A percentile compares a stretch with the other conserved stretches of the same genome.
Evolutionary conservation across 2,113 vertebrate species (phyloP).

Genomic region (Hydrochoerus hydrochaeris): DNA sequence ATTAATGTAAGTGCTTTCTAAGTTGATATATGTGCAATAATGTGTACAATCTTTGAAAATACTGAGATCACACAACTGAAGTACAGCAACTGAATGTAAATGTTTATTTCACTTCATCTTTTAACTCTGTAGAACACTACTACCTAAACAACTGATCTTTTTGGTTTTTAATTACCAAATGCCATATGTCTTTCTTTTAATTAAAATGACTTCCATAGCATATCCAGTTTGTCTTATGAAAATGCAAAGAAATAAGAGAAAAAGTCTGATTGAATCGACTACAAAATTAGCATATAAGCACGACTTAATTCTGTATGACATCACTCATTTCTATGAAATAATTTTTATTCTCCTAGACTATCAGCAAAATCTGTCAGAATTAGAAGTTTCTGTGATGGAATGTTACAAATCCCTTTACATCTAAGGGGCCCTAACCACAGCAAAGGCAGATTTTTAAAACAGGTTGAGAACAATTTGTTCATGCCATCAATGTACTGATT

Average conservation of each 20-base stretch:
- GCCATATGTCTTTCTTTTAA: slow-evolving; percentile 61
- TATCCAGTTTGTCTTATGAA: slow-evolving; percentile 59
- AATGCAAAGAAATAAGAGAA: slow-evolving; percentile 40
- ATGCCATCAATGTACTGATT: not conserved
- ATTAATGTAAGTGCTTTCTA: slow-evolving; percentile 63
- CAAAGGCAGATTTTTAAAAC: slow-evolving; percentile 75
- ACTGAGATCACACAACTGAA: slow-evolving; percentile 24
- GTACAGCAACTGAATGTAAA: slow-evolving; percentile 62
- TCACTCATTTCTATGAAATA: slow-evolving; percentile 29
- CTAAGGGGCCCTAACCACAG: slow-evolving; percentile 60
- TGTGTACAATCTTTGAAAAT: slow-evolving; percentile 51
- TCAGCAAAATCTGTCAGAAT: slow-evolving; percentile 51
- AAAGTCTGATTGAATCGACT: slow-evolving; percentile 54
- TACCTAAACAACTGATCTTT: slow-evolving; percentile 54
- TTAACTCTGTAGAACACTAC: slow-evolving; percentile 43
- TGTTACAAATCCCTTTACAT: slow-evolving; percentile 65
- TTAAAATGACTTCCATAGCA: slow-evolving; percentile 72
- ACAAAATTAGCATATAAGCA: slow-evolving; percentile 69
- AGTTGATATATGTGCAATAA: slow-evolving; percentile 48
- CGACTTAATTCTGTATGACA: slow-evolving; percentile 59
- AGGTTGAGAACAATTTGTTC: slow-evolving; percentile 60
- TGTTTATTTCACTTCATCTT: slow-evolving; percentile 40
- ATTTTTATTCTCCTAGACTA: slow-evolving; percentile 21
- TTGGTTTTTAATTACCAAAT: slow-evolving; percentile 63
- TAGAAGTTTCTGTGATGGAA: slow-evolving; percentile 56